Percentiles rank a stretch among this genome's conserved stretches.
These are phyloP conservation scores for Zaprionus gabonicus DNA, from an alignment of 1,140 invertebrate species.

Conservation along the genomic window DNA sequence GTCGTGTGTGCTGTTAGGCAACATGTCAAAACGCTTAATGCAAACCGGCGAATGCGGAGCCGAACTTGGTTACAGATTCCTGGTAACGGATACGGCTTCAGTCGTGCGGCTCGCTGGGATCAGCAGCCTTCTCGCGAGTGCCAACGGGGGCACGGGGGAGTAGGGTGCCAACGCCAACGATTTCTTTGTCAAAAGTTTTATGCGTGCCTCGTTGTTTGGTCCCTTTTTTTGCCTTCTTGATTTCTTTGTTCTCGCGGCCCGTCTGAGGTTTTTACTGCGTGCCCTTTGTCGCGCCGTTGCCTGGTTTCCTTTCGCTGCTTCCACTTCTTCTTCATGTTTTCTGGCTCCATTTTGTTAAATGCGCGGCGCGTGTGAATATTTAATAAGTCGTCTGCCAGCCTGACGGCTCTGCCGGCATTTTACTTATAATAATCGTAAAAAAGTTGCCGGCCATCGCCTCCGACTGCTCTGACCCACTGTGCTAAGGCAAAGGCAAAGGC, in stretches of 20 bases:
- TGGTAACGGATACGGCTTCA: conserved; percentile 57
- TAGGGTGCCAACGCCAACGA: conserved; percentile 26
- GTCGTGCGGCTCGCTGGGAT: conserved; percentile 72
- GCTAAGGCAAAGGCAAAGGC: conserved; percentile 55
- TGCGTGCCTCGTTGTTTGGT: conserved; percentile 77
- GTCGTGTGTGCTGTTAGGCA: conserved; percentile 54
- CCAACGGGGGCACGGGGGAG: background rate
- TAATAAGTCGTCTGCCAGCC: conserved; percentile 72
- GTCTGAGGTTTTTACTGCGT: conserved; percentile 29
- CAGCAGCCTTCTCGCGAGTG: conserved; percentile 37
- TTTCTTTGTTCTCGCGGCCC: conserved; percentile 20
- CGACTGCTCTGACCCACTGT: conserved; percentile 41
- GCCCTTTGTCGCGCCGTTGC: conserved; percentile 22
- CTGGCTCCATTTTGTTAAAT: conserved; percentile 78
- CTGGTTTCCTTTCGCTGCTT: conserved; percentile 30
- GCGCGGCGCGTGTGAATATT: conserved; percentile 83
- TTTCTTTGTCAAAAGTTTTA: conserved; percentile 80
- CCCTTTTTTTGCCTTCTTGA: conserved; percentile 40
- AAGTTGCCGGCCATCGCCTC: conserved; percentile 63
- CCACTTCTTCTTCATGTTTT: conserved; percentile 38
- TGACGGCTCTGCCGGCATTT: conserved; percentile 54
- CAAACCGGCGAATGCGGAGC: conserved; percentile 41
- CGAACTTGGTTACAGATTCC: conserved; percentile 51
- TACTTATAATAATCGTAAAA: conserved; percentile 82
- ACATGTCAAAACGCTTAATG: conserved; percentile 82